phyloP scores from a whole-genome alignment of 2,797 vertebrate species.

The Craterocephalus amniculus region DNA sequence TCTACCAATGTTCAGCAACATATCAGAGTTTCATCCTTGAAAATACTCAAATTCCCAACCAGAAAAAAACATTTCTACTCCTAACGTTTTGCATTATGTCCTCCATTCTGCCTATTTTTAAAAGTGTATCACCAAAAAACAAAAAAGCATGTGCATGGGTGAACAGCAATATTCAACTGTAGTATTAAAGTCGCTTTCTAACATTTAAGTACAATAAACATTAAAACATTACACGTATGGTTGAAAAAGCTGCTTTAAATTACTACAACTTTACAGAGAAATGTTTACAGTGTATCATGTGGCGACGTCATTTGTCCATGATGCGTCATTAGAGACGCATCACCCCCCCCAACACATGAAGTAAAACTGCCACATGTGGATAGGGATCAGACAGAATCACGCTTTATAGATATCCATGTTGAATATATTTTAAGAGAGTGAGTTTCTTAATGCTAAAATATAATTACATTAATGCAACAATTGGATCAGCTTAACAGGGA shows the following conservation, averaged over 20 bases:
- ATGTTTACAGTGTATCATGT: conserved; percentile 8
- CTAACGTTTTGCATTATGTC: too few relatives aligned
- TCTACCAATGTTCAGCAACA: too few relatives aligned
- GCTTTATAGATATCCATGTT: neutral
- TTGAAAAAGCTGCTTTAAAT: neutral
- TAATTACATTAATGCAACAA: neutral
- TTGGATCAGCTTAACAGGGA: neutral
- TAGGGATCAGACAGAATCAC: neutral
- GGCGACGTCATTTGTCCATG: conserved; percentile 38
- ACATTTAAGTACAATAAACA: too few relatives aligned
- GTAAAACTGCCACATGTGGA: neutral
- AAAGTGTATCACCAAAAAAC: too few relatives aligned
- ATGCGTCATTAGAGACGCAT: conserved; percentile 31
- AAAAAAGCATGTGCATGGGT: too few relatives aligned
- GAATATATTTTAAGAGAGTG: neutral
- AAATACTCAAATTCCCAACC: too few relatives aligned
- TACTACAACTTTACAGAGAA: neutral
- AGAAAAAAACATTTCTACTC: too few relatives aligned
- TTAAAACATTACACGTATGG: too few relatives aligned
- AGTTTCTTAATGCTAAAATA: neutral
- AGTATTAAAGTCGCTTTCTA: too few relatives aligned
- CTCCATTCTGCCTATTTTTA: too few relatives aligned
- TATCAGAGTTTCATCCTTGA: too few relatives aligned
- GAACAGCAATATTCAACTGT: too few relatives aligned
- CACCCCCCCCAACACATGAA: conserved; percentile 25